Conservation (phyloP, 2,888 invertebrate genomes). For the Drosophila differens region DNA sequence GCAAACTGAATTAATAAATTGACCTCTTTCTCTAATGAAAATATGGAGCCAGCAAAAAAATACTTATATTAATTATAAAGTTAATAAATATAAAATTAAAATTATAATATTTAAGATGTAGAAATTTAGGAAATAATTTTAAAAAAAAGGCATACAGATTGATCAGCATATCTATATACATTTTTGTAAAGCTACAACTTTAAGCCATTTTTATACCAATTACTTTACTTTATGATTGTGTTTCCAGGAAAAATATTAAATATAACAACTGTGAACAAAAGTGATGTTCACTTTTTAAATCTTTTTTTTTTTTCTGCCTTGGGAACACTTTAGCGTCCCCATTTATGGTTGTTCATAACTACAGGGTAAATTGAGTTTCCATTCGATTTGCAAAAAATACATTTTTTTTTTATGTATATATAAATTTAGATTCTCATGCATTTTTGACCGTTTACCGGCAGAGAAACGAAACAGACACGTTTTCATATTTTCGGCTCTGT, state of each 20-base stretch:
- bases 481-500: conserved; percentile 16
- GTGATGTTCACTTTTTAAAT: not conserved
- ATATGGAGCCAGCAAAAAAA: not conserved
- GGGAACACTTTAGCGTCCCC: not conserved
- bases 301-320: not conserved
- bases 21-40: not conserved
- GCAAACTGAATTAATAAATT: not conserved
- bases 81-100: not conserved
- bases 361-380: conserved; percentile 16
- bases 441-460: conserved; percentile 7
- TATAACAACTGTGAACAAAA: not conserved
- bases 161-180: not conserved
- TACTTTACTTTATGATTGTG: not conserved
- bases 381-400: conserved; percentile 15
- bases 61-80: not conserved
- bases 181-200: not conserved
- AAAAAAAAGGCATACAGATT: not conserved
- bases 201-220: not conserved
- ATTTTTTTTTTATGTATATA: not conserved
- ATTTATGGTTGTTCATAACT: not conserved
- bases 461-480: not conserved
- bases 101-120: not conserved
- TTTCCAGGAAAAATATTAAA: not conserved
- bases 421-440: conserved; percentile 8
- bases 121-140: not conserved